Conservation (phyloP, 2,888 invertebrate genomes). For the Brenthis ino region DNA sequence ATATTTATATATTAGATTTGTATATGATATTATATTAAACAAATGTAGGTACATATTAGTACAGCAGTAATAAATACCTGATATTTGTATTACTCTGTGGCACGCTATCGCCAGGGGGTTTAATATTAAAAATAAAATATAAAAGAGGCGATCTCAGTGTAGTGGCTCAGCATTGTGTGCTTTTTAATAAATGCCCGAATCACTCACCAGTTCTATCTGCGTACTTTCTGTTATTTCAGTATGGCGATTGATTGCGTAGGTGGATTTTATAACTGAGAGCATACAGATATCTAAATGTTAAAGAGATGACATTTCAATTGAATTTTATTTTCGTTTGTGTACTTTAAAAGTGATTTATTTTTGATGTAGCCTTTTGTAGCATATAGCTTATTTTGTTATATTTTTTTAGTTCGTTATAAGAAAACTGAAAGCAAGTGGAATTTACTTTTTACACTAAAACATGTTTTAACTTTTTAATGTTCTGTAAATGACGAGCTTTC, state of each 20-base stretch:
- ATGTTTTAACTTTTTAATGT: too few species aligned
- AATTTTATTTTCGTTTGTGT: too few species aligned
- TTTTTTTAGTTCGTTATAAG: too few species aligned
- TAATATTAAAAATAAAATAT: constrained; percentile 81
- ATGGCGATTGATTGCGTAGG: constrained; percentile 36
- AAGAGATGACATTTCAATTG: not conserved
- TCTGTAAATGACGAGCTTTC: too few species aligned
- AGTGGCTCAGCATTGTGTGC: constrained; percentile 76
- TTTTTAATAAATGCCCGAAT: constrained; percentile 78
- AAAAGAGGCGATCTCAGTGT: constrained; percentile 66
- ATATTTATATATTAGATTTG: too few species aligned
- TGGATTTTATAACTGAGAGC: not conserved
- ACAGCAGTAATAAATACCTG: not conserved
- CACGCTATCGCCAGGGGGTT: constrained; percentile 63
- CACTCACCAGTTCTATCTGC: constrained; percentile 58
- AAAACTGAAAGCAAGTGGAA: too few species aligned
- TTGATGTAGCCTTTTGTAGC: too few species aligned
- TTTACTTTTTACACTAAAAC: too few species aligned
- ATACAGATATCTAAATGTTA: not conserved
- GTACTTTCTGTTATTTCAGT: constrained; percentile 52
- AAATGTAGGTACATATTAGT: not conserved
- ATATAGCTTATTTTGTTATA: too few species aligned
- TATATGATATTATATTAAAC: not conserved
- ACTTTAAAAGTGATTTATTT: too few species aligned
- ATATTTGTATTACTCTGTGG: constrained; percentile 52